Conservation (phyloP, 2,113 vertebrate genomes). For the Crotophaga sulcirostris region DNA sequence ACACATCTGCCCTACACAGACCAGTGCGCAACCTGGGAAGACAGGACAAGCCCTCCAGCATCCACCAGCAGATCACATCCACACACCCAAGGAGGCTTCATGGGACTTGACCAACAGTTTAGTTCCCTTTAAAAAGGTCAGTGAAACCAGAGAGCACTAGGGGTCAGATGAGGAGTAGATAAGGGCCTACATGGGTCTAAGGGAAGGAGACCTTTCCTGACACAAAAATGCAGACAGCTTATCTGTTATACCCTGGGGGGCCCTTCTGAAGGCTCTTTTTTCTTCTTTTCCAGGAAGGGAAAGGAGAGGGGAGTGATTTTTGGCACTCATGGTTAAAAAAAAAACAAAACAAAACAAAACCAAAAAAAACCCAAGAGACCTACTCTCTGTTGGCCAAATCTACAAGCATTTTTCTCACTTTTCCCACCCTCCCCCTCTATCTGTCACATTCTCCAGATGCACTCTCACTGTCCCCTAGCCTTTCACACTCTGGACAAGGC, state of each 20-base stretch:
- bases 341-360: too few species aligned
- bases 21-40: background rate
- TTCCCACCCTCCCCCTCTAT: rapidly evolving
- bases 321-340: background rate
- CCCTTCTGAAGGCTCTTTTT: background rate
- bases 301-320: background rate
- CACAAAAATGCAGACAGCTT: slow-evolving; percentile 6
- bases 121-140: background rate
- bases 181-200: background rate
- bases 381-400: background rate
- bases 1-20: background rate
- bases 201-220: background rate
- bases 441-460: background rate
- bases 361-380: background rate
- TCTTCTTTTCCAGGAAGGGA: background rate
- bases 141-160: background rate
- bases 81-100: rapidly evolving
- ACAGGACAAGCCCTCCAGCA: background rate
- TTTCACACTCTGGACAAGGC: background rate
- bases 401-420: background rate
- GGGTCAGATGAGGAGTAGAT: background rate
- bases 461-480: background rate
- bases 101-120: background rate
- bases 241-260: background rate
- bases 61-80: background rate